A percentile compares a stretch with the other conserved stretches of the same genome.
Conservation (phyloP, 2,113 vertebrate species). For the Halcyon malimbica region DNA sequence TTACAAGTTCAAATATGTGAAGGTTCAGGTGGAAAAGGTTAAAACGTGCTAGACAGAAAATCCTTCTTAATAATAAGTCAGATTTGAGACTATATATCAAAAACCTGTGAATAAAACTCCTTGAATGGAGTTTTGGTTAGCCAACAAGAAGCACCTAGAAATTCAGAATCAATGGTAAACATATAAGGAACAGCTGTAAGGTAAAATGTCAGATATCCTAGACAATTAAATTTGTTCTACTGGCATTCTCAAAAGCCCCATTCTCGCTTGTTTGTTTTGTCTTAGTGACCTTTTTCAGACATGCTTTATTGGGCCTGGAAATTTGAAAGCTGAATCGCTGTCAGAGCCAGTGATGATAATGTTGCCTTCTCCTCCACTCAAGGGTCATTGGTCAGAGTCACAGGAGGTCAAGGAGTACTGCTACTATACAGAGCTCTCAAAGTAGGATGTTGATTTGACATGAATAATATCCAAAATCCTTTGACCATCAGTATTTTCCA, state of each 20-base stretch:
- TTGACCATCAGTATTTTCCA: background rate
- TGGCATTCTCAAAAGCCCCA: background rate
- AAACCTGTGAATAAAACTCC: background rate
- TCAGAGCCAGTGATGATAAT: background rate
- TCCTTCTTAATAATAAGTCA: background rate
- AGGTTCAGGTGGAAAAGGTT: background rate
- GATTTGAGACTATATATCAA: background rate
- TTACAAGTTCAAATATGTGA: background rate
- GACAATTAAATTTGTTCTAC: background rate
- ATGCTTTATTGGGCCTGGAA: background rate
- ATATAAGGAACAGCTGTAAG: background rate
- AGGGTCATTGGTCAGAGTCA: background rate
- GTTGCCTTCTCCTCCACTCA: background rate
- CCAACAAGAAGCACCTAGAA: background rate
- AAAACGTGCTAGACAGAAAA: background rate
- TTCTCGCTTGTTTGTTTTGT: background rate
- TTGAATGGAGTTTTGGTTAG: background rate
- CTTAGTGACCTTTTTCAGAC: conserved; percentile 25
- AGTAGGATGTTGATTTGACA: background rate
- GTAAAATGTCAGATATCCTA: conserved; percentile 6
- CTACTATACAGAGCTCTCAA: background rate
- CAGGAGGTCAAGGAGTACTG: background rate
- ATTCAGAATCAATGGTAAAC: background rate
- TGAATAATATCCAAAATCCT: background rate
- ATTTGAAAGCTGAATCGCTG: background rate